These are phyloP conservation scores for Emys orbicularis DNA, from an alignment of 2,797 vertebrate species.

Conservation along the genomic window DNA sequence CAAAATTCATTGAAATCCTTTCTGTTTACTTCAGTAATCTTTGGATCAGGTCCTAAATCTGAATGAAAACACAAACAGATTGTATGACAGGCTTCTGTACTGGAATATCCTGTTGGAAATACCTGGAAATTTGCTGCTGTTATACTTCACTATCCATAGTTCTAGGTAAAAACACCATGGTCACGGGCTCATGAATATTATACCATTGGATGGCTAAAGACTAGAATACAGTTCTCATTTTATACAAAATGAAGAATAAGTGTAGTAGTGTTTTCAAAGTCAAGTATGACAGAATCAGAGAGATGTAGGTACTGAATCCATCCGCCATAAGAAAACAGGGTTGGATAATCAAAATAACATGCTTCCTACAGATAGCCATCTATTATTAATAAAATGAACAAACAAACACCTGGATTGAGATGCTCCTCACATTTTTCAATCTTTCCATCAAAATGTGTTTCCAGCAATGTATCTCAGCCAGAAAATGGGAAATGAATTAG, in stretches of 20 bases:
- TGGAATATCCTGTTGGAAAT: neutral
- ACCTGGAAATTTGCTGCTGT: neutral
- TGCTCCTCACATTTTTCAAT: neutral
- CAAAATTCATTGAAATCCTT: neutral
- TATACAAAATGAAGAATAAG: conserved; percentile 31
- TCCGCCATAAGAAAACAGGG: conserved; percentile 24
- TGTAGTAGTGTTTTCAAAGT: neutral
- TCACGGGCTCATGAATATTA: neutral
- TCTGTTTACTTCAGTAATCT: conserved; percentile 32
- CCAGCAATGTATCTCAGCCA: neutral
- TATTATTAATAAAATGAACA: neutral
- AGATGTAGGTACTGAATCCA: neutral
- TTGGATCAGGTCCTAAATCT: neutral
- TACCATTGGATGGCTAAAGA: neutral
- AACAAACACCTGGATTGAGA: neutral
- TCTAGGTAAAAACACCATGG: conserved; percentile 26
- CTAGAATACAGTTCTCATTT: neutral
- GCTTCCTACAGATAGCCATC: neutral
- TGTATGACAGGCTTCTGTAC: conserved; percentile 5
- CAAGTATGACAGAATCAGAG: conserved; percentile 42
- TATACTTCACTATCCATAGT: neutral
- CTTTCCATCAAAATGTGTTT: neutral
- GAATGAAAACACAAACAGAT: neutral
- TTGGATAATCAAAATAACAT: neutral
- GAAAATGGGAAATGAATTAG: neutral